Evolutionary conservation across 2,113 vertebrate species (phyloP).

Genomic region (Saimiri boliviensis): DNA sequence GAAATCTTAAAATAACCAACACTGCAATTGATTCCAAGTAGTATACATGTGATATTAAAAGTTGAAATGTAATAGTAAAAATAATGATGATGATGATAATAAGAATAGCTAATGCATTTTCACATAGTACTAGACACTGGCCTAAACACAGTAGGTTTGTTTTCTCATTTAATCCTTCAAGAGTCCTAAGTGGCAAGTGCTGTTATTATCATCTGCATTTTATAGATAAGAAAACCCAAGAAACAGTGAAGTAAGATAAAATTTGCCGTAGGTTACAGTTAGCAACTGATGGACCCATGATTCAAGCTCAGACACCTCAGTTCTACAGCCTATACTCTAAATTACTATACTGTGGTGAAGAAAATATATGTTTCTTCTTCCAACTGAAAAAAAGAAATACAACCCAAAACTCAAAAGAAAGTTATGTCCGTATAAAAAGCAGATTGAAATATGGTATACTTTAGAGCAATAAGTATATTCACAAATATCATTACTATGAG

Average conservation of each 20-base stretch:
- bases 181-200: not conserved
- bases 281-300: not conserved
- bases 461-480: not conserved
- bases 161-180: not conserved
- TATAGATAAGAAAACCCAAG: not conserved
- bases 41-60: not conserved
- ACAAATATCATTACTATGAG: not conserved
- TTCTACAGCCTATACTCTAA: not conserved
- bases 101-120: not conserved
- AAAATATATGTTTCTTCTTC: not conserved
- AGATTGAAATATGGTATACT: not conserved
- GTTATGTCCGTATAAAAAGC: not conserved
- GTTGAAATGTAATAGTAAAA: not conserved
- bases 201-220: not conserved
- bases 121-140: not conserved
- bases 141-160: not conserved
- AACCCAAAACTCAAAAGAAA: not conserved
- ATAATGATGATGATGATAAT: not conserved
- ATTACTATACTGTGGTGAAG: not conserved
- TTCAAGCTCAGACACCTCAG: not conserved
- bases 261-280: not conserved
- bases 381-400: not conserved
- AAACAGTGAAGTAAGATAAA: not conserved
- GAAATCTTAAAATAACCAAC: not conserved
- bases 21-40: not conserved